A percentile compares a stretch with the other conserved stretches of the same genome.
These are phyloP conservation scores for Deladenus siricidicola DNA, from an alignment of 2,888 invertebrate species.

Conservation along the genomic window DNA sequence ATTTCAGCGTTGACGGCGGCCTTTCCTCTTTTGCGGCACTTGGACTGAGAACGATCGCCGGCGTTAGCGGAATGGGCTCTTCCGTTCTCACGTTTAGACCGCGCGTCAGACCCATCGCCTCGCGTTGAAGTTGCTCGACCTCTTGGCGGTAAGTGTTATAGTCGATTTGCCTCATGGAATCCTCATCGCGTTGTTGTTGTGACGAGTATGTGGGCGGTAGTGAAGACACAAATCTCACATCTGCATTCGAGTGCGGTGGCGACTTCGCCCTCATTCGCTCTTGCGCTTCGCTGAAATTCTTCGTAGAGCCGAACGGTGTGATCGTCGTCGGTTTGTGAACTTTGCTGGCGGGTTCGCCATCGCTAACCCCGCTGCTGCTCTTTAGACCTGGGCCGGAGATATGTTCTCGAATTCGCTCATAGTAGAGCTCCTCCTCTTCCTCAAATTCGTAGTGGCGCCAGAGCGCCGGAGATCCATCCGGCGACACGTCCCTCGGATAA, in stretches of 20 bases:
- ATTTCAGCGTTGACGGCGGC: not conserved
- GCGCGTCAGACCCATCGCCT: constrained; percentile 6
- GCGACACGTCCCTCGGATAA: too few species aligned
- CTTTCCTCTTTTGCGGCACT: too few species aligned
- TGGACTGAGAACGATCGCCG: constrained; percentile 14
- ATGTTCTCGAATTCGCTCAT: not conserved
- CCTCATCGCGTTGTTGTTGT: too few species aligned
- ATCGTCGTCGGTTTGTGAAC: not conserved
- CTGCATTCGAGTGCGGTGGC: too few species aligned
- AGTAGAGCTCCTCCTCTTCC: not conserved
- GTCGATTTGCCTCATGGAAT: constrained; percentile 16
- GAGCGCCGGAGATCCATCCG: too few species aligned
- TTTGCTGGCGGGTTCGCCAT: not conserved
- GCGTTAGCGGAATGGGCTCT: constrained; percentile 10
- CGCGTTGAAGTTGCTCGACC: constrained; percentile 21
- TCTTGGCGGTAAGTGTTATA: constrained; percentile 26
- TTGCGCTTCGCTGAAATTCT: constrained; percentile 5
- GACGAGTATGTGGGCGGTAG: not conserved
- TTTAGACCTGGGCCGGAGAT: too few species aligned
- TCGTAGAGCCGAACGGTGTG: constrained; percentile 3
- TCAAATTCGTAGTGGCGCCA: not conserved
- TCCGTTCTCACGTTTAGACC: not conserved
- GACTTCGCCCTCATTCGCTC: too few species aligned
- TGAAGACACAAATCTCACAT: not conserved
- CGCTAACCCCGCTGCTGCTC: too few species aligned